Evolutionary conservation across 2,113 vertebrate genomes (phyloP), one percentile per base, ranked within the genome.

Genomic region (Megaceryle torquata): DNA sequence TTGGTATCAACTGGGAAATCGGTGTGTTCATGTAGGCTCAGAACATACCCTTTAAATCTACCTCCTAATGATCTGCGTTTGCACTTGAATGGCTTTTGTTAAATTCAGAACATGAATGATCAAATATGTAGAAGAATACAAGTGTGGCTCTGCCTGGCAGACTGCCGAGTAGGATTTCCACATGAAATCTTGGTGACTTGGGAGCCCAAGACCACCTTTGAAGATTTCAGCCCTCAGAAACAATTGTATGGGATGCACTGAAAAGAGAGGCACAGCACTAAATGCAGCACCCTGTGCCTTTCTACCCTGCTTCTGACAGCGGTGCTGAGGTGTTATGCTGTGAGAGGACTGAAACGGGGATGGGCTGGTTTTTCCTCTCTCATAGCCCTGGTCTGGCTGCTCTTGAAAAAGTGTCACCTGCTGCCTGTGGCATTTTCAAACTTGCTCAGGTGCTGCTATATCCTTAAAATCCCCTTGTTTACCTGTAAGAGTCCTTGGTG

Each of bases 401-500:
- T 12, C 60, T 69, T 60, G 26, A 54, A 50, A 15, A 80, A 80
- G 16, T 43, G 44, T 56, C 56, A 39, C 22, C 51, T 51, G 39
- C 57, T 72, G 61, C 7, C 71, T 39, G 8, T 39, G n/a, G n/a
- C 3, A 4, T n/a, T 72, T 37, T 35, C 7, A 68, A 48, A 44
- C 35, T 79, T 25, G 15, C 60, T 75, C 61, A 72, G 90, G 61
- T 78, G 31, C 53, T 78, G 54, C 48, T 69, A 15, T 51, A 64
- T 39, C 69, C 69, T 86, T 61, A 61, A 93, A 88, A 68, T 37
- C 74, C 57, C 48, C 53, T 84, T 64, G 61, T 88, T 82, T 82
- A 67, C 72, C 61, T 41, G 43, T 12, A 31, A 57, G 35, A 5
- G 8, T 69, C 95, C 67, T 94, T 67, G 65, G 69, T 69, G 81